Conservation (phyloP, 2,113 vertebrate species). For the Eulemur macaco region DNA sequence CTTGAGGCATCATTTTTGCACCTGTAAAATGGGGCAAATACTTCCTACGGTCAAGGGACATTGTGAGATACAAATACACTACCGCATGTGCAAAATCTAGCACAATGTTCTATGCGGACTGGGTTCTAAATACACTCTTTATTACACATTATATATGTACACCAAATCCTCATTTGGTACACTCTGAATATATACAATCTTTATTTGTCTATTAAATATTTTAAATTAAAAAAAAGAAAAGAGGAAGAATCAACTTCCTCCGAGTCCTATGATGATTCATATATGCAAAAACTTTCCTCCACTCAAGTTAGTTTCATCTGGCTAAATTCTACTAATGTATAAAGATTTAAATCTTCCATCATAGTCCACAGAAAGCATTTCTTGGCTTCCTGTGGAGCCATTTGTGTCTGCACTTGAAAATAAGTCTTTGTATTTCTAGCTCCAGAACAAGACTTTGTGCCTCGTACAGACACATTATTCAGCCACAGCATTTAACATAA, state of each 20-base stretch:
- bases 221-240: not conserved
- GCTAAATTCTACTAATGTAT: not conserved
- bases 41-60: not conserved
- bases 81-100: not conserved
- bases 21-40: not conserved
- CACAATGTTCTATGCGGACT: not conserved
- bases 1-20: not conserved
- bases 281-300: not conserved
- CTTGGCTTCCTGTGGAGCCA: not conserved
- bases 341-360: constrained; percentile 12
- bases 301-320: not conserved
- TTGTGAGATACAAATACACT: not conserved
- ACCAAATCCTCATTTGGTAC: not conserved
- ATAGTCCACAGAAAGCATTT: constrained; percentile 1
- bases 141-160: not conserved
- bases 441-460: constrained; percentile 19
- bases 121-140: not conserved
- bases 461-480: constrained; percentile 23
- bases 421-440: constrained; percentile 48
- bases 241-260: not conserved
- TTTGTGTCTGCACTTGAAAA: constrained; percentile 36
- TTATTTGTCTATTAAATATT: not conserved
- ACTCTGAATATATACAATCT: not conserved
- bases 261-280: not conserved
- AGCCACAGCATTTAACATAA: constrained; percentile 43